Percentiles rank a stretch among this genome's conserved stretches.
phyloP scores from a whole-genome alignment of 2,113 vertebrate species.

The Leptocoma aspasia region DNA sequence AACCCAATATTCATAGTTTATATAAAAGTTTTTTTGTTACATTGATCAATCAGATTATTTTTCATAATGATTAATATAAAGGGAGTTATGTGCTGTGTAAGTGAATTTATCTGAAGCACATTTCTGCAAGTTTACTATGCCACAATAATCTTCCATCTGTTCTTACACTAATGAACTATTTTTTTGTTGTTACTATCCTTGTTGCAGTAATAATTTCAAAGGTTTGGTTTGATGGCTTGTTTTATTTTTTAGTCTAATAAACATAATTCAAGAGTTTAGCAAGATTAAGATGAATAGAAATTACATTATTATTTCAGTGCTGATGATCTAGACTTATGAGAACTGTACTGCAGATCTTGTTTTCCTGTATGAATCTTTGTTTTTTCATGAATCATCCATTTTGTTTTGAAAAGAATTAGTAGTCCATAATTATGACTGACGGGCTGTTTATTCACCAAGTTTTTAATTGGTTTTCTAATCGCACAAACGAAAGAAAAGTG shows the following conservation, averaged over 20 bases:
- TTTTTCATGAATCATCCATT: not conserved
- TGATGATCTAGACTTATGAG: not conserved
- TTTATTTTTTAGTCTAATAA: not conserved
- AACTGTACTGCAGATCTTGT: not conserved
- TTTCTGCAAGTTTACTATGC: not conserved
- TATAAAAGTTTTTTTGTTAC: not conserved
- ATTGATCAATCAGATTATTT: not conserved
- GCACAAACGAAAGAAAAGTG: rapidly evolving
- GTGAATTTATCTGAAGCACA: not conserved
- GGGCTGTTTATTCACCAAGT: not conserved
- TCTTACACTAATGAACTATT: not conserved
- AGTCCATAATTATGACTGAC: not conserved
- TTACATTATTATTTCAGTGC: not conserved
- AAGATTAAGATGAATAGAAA: not conserved
- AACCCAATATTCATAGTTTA: not conserved
- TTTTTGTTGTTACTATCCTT: not conserved
- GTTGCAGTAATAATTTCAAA: not conserved
- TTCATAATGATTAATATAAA: not conserved
- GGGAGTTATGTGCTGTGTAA: not conserved
- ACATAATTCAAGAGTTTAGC: not conserved
- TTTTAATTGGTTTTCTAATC: not conserved
- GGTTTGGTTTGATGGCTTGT: not conserved
- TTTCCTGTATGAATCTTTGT: not conserved
- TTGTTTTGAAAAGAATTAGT: not conserved
- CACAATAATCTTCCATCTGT: not conserved